These are phyloP conservation scores for Aleadryas rufinucha DNA, from an alignment of 2,113 vertebrate genomes.

Conservation along the genomic window DNA sequence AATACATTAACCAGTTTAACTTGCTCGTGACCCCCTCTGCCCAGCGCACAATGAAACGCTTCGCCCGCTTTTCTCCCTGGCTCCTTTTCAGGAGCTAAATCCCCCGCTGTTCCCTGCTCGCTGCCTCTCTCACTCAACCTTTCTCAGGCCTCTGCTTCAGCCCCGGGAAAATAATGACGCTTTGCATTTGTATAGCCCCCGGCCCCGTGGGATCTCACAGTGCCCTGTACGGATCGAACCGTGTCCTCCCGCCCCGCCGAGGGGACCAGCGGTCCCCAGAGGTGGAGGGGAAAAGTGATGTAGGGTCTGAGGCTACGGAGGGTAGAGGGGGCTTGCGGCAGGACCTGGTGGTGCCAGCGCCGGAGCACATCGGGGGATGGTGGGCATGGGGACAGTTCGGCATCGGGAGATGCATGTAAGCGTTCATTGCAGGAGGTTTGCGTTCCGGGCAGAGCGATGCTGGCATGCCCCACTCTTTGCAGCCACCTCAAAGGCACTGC, in stretches of 20 bases:
- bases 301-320: background rate
- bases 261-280: background rate
- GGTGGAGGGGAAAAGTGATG: background rate
- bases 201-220: background rate
- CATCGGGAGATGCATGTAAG: background rate
- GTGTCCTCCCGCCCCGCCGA: background rate
- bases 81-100: conserved; percentile 56
- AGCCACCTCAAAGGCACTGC: background rate
- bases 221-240: background rate
- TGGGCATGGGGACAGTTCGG: fast-evolving
- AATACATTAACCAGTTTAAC: conserved; percentile 75
- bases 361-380: fast-evolving
- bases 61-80: conserved; percentile 16
- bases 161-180: conserved; percentile 21
- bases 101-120: conserved; percentile 49
- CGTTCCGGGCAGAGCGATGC: background rate
- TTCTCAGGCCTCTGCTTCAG: conserved; percentile 60
- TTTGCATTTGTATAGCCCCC: conserved; percentile 56
- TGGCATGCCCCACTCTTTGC: fast-evolving
- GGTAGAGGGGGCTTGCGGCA: background rate
- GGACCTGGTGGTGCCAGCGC: background rate
- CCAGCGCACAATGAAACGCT: conserved; percentile 39
- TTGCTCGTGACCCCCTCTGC: conserved; percentile 65
- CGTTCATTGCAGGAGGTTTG: fast-evolving
- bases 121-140: conserved; percentile 49